Conservation (phyloP, 2,113 vertebrate species). For the Pseudolaguvia tuberculata region DNA sequence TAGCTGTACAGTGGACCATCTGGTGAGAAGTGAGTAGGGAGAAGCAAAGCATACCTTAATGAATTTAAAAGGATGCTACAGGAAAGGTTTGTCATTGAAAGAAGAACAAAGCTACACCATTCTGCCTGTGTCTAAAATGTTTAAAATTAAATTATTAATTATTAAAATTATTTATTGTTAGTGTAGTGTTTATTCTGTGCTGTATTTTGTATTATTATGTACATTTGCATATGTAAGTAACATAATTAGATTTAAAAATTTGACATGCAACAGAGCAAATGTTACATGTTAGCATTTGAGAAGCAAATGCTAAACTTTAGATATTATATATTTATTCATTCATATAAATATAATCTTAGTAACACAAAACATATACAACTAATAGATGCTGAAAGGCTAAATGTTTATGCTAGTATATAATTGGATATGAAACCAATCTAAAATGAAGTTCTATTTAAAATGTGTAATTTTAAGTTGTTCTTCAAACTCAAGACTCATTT, state of each 20-base stretch:
- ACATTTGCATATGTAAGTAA: not conserved
- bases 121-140: not conserved
- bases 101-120: not conserved
- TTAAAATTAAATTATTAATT: not conserved
- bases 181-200: not conserved
- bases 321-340: not conserved
- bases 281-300: not conserved
- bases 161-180: not conserved
- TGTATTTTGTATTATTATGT: not conserved
- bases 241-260: constrained; percentile 14
- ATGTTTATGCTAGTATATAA: no score
- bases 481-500: constrained; percentile 48
- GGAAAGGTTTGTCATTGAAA: constrained; percentile 15
- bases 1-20: constrained; percentile 40
- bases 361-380: no score
- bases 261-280: no score
- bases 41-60: constrained; percentile 11
- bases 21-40: constrained; percentile 16
- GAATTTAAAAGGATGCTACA: constrained; percentile 25
- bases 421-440: constrained; percentile 53
- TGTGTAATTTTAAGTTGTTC: constrained; percentile 49
- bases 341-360: not conserved
- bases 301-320: not conserved
- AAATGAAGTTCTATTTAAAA: constrained; percentile 59
- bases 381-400: no score